Conservation (phyloP, 2,888 invertebrate genomes). For the Diloba caeruleocephala region DNA sequence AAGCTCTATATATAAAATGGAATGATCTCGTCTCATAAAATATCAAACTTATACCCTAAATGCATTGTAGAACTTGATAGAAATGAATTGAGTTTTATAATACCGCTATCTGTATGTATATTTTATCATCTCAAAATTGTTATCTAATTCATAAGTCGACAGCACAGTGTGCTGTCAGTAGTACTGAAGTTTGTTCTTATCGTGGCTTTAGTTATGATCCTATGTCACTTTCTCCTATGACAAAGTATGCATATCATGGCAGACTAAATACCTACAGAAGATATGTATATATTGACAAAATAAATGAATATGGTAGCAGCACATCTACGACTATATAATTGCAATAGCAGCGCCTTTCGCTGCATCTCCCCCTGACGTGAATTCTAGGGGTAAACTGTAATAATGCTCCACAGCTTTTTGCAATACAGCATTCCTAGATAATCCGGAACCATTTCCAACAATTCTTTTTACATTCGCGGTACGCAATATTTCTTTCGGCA, state of each 20-base stretch:
- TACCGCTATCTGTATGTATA: no score
- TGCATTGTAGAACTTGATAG: no score
- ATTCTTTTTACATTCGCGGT: conserved; percentile 92
- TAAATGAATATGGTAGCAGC: no score
- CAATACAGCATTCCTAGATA: conserved; percentile 92
- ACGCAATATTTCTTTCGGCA: conserved; percentile 92
- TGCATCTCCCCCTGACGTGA: conserved; percentile 92
- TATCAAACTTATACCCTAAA: no score
- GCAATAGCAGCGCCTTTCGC: conserved; percentile 93
- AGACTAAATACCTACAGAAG: no score
- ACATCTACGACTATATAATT: no score
- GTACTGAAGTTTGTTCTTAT: conserved; percentile 8
- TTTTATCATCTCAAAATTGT: background rate
- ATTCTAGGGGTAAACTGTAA: conserved; percentile 92
- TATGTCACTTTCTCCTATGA: background rate
- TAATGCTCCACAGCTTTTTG: conserved; percentile 92
- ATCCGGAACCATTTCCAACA: conserved; percentile 94
- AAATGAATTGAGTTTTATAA: no score
- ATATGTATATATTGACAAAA: no score
- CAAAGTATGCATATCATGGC: conserved; percentile 1
- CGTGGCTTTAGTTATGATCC: background rate
- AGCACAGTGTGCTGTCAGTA: no score
- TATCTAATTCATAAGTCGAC: conserved; percentile 2
- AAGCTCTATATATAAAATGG: no score
- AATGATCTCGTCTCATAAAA: no score